Percentiles rank a stretch among this genome's conserved stretches.
Evolutionary conservation across 2,888 invertebrate genomes (phyloP).

Genomic region (Enoplolaimus lenunculus): DNA sequence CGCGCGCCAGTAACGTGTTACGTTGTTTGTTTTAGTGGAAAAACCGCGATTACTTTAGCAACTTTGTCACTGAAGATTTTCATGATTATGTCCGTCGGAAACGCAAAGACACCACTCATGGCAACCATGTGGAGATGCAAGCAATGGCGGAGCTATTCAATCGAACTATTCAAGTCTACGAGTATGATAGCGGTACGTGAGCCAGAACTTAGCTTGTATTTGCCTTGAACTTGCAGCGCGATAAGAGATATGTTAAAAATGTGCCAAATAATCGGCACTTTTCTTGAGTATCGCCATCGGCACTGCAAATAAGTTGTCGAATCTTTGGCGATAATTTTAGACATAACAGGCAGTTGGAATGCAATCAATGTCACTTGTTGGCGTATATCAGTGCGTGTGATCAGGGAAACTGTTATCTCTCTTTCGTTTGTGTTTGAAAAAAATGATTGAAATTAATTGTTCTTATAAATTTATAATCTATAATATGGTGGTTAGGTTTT

Average conservation of each 20-base stretch:
- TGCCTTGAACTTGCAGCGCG: background rate
- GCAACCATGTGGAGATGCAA: conserved; percentile 78
- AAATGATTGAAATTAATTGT: too few species aligned
- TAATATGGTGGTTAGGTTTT: too few species aligned
- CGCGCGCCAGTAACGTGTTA: too few species aligned
- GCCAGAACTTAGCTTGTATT: background rate
- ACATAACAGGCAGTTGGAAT: too few species aligned
- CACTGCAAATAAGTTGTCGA: too few species aligned
- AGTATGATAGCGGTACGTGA: conserved; percentile 55
- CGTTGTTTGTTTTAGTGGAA: conserved; percentile 58
- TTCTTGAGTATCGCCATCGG: too few species aligned
- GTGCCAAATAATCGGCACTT: background rate
- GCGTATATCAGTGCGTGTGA: too few species aligned
- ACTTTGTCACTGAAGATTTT: conserved; percentile 77
- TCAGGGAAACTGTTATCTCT: too few species aligned
- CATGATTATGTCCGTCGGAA: conserved; percentile 66
- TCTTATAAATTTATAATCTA: too few species aligned
- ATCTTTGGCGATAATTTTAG: background rate
- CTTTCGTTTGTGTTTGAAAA: too few species aligned
- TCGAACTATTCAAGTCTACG: conserved; percentile 69
- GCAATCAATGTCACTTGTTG: too few species aligned
- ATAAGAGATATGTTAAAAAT: background rate
- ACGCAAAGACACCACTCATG: conserved; percentile 62
- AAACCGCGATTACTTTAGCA: conserved; percentile 70
- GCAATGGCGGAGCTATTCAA: conserved; percentile 78